These are phyloP conservation scores for Gouania willdenowi DNA, from an alignment of 2,797 vertebrate genomes.

Conservation along the genomic window DNA sequence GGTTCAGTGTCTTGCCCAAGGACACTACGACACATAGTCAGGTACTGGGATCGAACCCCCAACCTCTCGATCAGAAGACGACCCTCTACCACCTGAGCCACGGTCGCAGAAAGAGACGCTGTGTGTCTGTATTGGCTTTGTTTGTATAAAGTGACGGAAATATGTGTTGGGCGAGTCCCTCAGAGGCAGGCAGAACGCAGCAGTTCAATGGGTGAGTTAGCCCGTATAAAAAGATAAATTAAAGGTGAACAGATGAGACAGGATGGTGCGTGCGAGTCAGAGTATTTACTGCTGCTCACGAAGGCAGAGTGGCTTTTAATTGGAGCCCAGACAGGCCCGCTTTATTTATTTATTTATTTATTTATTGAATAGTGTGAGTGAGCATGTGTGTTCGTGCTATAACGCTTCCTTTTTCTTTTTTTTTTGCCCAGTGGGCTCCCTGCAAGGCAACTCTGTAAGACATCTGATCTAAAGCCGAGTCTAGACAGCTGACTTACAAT, in stretches of 20 bases:
- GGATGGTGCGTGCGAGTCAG: slow-evolving; percentile 18
- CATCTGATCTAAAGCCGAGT: slow-evolving; percentile 57
- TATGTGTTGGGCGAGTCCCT: slow-evolving; percentile 24
- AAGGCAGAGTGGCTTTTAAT: slow-evolving; percentile 47
- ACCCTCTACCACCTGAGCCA: slow-evolving; percentile 1
- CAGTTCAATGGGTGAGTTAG: slow-evolving; percentile 47
- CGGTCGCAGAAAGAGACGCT: background rate
- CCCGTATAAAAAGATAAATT: slow-evolving; percentile 41
- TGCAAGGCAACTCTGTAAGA: slow-evolving; percentile 43
- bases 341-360: slow-evolving; percentile 29
- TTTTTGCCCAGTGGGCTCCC: slow-evolving; percentile 29
- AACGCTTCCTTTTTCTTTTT: slow-evolving; percentile 36
- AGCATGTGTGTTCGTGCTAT: slow-evolving; percentile 22
- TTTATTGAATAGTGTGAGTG: too few relatives aligned
- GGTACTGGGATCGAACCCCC: too few relatives aligned
- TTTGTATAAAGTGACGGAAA: slow-evolving; percentile 16
- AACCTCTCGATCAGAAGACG: too few relatives aligned
- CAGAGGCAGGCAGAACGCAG: slow-evolving; percentile 30
- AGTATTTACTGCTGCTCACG: slow-evolving; percentile 36
- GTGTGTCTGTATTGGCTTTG: background rate
- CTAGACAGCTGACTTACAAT: slow-evolving; percentile 64
- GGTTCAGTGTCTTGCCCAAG: too few relatives aligned
- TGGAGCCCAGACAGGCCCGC: slow-evolving; percentile 30
- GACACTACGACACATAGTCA: too few relatives aligned
- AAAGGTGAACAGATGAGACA: slow-evolving; percentile 22